Evolutionary conservation across 2,113 vertebrate species (phyloP).

Genomic region (Turdus rufiventris): DNA sequence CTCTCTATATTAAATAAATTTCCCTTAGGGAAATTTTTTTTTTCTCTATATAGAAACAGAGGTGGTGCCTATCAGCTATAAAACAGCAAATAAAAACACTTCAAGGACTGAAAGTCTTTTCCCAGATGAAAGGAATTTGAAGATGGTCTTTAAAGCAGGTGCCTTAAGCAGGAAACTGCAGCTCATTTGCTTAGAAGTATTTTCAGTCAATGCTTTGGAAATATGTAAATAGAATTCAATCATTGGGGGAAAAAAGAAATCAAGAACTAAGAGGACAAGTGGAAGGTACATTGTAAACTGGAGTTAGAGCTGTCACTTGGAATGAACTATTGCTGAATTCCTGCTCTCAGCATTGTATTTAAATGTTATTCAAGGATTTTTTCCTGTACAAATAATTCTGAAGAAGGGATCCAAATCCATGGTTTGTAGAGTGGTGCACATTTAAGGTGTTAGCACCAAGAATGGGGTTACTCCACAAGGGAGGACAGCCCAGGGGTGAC

Average conservation of each 20-base stretch:
- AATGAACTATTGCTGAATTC: background rate
- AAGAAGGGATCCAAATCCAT: background rate
- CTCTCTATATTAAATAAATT: background rate
- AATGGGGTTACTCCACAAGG: rapidly evolving
- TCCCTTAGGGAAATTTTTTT: background rate
- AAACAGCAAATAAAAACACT: background rate
- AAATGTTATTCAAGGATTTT: background rate
- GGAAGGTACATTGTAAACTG: background rate
- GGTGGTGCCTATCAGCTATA: background rate
- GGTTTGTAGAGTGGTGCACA: background rate
- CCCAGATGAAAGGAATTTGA: background rate
- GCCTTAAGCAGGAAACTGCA: background rate
- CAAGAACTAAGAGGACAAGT: background rate
- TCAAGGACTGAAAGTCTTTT: background rate
- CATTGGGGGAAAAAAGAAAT: background rate
- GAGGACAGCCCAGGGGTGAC: background rate
- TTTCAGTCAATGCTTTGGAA: background rate
- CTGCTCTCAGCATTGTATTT: background rate
- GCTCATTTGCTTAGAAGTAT: background rate
- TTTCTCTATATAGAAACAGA: background rate
- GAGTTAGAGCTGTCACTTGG: background rate
- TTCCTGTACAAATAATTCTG: background rate
- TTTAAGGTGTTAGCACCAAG: background rate
- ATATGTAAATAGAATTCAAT: background rate
- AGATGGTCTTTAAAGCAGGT: background rate